Base-by-base conservation (phyloP, 2,113 vertebrate genomes). In the Hiodon alosoides region DNA sequence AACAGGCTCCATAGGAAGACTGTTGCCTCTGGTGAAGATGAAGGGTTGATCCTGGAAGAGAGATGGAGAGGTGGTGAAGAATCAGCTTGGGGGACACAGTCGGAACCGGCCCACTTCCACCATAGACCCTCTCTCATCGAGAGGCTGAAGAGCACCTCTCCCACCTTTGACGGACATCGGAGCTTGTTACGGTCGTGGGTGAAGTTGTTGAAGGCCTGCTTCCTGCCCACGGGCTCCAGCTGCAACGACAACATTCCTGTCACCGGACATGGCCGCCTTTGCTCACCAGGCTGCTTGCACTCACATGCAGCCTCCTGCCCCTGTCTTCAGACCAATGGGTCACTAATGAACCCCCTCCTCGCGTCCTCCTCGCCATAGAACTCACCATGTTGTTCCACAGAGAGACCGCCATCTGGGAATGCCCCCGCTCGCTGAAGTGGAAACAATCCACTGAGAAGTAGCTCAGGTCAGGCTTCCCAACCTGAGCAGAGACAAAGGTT, bases 331-430 rank as follows among this genome's bases (percentile, higher is more conserved):
- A 53, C 51, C 8, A 17, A 1, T 9, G 53, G 14, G 13, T 61
- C 31, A 3, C 14, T 17, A 8, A 14, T 8, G 31, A 46, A n/a
- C 6, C 3, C 17, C 4, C 7, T 71, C 55, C 10, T 59, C 8
- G 3, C 17, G 11, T 46, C n/a, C 72, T 1, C 50, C 4, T 31
- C 31, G 7, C 9, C 4, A 6, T 14, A 13, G 6, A 0, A 0
- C 80, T 90, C 85, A 98, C 97, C 96, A 98, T 97, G 81, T 96
- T 99, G 80, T 97, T 98, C 97, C 96, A 98, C 72, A 98, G 88
- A 2, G 91, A 90, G 2, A 83, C 79, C 72, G 95, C 94, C 94
- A 98, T 93, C 84, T 93, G 91, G 0, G 94, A 92, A 0, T 98
- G 93, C 7, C 94, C 93, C 2, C 88, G 90, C 47, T 87, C 93